These are phyloP conservation scores for Heterotilapia buettikoferi DNA, from an alignment of 2,113 vertebrate species.

Conservation along the genomic window DNA sequence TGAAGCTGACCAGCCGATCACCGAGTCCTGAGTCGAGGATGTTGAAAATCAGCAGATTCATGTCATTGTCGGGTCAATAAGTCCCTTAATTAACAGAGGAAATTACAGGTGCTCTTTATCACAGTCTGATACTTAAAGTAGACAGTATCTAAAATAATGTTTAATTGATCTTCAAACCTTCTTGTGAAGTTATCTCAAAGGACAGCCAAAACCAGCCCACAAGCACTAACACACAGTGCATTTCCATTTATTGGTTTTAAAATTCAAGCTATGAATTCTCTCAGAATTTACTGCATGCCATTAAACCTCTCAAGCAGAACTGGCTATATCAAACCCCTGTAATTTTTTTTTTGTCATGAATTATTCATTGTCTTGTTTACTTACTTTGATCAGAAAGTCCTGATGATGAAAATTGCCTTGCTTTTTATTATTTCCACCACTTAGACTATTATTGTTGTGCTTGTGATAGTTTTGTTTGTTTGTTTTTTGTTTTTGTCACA, in stretches of 20 bases:
- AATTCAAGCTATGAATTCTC: not conserved
- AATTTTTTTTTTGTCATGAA: not conserved
- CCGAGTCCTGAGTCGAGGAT: accelerated
- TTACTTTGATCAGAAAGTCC: not conserved
- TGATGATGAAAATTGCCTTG: not conserved
- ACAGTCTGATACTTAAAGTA: not conserved
- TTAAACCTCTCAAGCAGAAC: not conserved
- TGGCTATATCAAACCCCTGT: not conserved
- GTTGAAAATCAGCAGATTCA: not conserved
- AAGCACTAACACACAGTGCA: not conserved
- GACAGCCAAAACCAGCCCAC: not conserved
- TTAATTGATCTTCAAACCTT: not conserved
- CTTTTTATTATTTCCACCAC: not conserved
- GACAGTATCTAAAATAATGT: not conserved
- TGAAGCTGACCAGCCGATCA: not conserved
- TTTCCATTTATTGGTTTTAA: not conserved
- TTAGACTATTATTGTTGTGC: not conserved
- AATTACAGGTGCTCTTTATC: not conserved
- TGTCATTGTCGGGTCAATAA: not conserved
- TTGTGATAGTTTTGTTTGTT: not conserved
- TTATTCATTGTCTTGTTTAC: not conserved
- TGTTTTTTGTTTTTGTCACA: not conserved
- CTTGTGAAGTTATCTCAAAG: not conserved
- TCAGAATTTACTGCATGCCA: not conserved
- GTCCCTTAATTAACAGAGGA: not conserved